These are phyloP conservation scores for Pantala flavescens DNA, from an alignment of 1,140 invertebrate species.

Conservation along the genomic window DNA sequence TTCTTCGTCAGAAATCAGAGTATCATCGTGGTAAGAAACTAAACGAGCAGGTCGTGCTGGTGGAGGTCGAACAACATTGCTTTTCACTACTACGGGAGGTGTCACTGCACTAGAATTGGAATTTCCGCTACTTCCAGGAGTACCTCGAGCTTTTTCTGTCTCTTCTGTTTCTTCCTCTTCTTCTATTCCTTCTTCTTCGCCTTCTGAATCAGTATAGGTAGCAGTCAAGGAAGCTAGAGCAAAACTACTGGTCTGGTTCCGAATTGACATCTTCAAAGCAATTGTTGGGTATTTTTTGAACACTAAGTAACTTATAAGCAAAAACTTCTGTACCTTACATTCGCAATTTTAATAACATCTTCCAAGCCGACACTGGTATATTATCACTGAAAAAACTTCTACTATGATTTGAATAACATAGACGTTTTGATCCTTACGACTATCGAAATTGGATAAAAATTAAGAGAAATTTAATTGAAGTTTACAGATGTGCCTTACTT, in stretches of 20 bases:
- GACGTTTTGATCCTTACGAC: too few species aligned
- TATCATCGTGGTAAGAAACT: slow-evolving; percentile 71
- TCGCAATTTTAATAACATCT: too few species aligned
- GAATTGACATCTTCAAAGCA: neutral
- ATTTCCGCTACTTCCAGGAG: slow-evolving; percentile 24
- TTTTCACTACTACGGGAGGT: neutral
- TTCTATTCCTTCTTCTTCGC: slow-evolving; percentile 48
- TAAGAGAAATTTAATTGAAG: too few species aligned
- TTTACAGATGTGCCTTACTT: too few species aligned
- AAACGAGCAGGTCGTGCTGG: slow-evolving; percentile 34
- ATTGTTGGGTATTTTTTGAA: too few species aligned
- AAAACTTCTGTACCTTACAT: too few species aligned
- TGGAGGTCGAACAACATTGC: neutral
- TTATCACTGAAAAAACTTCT: too few species aligned
- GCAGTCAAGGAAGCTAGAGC: slow-evolving; percentile 57
- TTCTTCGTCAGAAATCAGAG: slow-evolving; percentile 67
- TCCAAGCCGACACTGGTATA: too few species aligned
- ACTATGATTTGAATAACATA: too few species aligned
- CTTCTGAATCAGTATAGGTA: slow-evolving; percentile 74
- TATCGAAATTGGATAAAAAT: too few species aligned
- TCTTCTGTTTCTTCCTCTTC: slow-evolving; percentile 37
- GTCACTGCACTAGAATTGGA: slow-evolving; percentile 12
- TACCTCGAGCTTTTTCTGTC: slow-evolving; percentile 32
- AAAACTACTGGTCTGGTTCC: neutral
- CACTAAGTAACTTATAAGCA: too few species aligned